Percentiles rank a stretch among this genome's conserved stretches.
Conservation (phyloP, 35 echinoderm and acorn worm genomes). For the Heliocidaris tuberculata region DNA sequence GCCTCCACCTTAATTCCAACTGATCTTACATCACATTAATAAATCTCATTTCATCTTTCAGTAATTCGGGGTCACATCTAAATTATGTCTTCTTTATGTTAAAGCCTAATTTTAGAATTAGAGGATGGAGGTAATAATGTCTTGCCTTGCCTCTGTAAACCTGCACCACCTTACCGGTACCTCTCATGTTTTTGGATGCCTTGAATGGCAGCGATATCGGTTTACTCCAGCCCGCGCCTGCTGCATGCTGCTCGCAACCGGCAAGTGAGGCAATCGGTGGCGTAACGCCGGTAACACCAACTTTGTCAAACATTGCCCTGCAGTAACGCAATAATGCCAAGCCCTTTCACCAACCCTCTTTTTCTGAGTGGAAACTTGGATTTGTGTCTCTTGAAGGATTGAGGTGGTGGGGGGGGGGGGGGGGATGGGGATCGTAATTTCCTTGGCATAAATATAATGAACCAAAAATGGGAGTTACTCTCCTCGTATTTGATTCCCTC, state of each 20-base stretch:
- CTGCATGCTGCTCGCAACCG: not conserved
- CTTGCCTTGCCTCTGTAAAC: not conserved
- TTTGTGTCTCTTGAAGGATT: not conserved
- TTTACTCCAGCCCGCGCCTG: not conserved
- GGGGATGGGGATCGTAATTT: not conserved
- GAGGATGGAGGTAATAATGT: not conserved
- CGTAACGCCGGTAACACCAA: not conserved
- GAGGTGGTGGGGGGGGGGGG: not conserved
- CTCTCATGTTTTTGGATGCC: not conserved
- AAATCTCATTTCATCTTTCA: not conserved
- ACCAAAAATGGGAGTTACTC: too few species aligned
- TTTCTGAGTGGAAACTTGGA: not conserved
- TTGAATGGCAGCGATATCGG: not conserved
- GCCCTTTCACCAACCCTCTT: not conserved
- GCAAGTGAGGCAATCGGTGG: slow-evolving; percentile 7
- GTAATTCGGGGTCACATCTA: not conserved
- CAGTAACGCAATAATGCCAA: not conserved
- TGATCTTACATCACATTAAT: not conserved
- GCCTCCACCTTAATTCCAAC: not conserved
- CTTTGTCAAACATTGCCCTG: slow-evolving; percentile 16
- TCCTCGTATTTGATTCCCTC: not conserved
- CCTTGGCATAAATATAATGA: too few species aligned
- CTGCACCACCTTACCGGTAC: not conserved
- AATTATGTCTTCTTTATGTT: not conserved
- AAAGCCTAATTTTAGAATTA: not conserved